A percentile compares a stretch with the other conserved stretches of the same genome.
Evolutionary conservation across 2,113 vertebrate species (phyloP).

Genomic region (Proteles cristata): DNA sequence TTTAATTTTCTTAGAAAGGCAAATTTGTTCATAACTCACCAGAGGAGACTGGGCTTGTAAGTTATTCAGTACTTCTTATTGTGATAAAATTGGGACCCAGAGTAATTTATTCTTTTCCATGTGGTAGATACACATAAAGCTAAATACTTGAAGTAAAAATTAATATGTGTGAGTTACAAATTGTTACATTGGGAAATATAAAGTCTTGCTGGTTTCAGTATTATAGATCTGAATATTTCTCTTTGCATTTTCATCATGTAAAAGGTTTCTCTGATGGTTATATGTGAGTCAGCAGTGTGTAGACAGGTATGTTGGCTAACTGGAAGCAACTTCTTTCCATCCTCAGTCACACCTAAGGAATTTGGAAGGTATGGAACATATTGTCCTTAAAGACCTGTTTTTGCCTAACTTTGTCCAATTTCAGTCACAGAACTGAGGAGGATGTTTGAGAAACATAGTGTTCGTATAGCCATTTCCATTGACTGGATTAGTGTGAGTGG

Average conservation of each 20-base stretch:
- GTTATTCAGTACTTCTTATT: constrained; percentile 77
- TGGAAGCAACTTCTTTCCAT: background rate
- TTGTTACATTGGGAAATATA: constrained; percentile 70
- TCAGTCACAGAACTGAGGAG: background rate
- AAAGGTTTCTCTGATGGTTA: background rate
- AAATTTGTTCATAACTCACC: constrained; percentile 78
- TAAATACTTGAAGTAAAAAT: constrained; percentile 74
- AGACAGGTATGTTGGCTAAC: no score
- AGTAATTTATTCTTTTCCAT: constrained; percentile 77
- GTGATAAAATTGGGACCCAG: constrained; percentile 72
- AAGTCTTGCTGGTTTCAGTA: background rate
- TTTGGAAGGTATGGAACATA: background rate
- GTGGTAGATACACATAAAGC: constrained; percentile 54
- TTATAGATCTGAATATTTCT: background rate
- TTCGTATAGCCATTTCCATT: background rate
- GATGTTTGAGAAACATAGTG: background rate
- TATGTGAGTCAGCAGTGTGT: rapidly evolving
- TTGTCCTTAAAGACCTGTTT: background rate
- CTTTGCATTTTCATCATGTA: background rate
- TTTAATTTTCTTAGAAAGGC: constrained; percentile 80
- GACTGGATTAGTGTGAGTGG: background rate
- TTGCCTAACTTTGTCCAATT: background rate
- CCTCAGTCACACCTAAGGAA: background rate
- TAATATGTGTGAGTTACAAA: constrained; percentile 76
- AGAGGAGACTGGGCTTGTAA: constrained; percentile 69